These are phyloP conservation scores for Cartodere bifasciata DNA, from an alignment of 2,888 invertebrate genomes.

Conservation along the genomic window DNA sequence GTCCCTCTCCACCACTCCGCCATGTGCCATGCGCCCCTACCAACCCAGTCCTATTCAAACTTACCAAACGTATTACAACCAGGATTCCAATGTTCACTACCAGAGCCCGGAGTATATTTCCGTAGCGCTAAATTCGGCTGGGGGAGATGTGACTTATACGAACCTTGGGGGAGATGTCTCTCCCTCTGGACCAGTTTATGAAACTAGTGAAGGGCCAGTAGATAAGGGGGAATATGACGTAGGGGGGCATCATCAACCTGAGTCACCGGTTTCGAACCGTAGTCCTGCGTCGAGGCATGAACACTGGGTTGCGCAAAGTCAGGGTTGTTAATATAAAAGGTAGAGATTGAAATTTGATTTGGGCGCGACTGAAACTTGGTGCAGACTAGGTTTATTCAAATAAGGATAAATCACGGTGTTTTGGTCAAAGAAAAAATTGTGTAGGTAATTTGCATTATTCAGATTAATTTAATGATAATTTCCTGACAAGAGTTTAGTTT, in stretches of 20 bases:
- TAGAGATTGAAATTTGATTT: too few species aligned
- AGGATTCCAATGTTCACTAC: constrained; percentile 29
- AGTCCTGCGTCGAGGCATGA: constrained; percentile 23
- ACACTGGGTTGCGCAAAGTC: constrained; percentile 27
- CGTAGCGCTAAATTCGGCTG: too few species aligned
- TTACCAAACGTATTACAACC: constrained; percentile 31
- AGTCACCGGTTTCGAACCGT: constrained; percentile 25
- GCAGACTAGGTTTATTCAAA: too few species aligned
- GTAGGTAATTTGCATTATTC: too few species aligned
- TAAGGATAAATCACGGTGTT: too few species aligned
- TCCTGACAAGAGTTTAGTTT: too few species aligned
- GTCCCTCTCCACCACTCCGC: constrained; percentile 34
- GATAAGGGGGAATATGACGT: constrained; percentile 21
- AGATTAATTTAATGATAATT: too few species aligned
- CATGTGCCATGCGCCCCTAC: constrained; percentile 32
- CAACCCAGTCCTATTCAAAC: constrained; percentile 28
- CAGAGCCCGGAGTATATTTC: constrained; percentile 31
- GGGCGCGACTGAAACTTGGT: too few species aligned
- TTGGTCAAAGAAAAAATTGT: too few species aligned
- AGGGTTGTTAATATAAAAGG: too few species aligned
- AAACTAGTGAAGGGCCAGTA: constrained; percentile 20
- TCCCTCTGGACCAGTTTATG: constrained; percentile 16
- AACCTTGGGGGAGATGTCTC: constrained; percentile 16
- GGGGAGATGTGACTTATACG: constrained; percentile 26
- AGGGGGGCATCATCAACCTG: constrained; percentile 18